phyloP scores from a whole-genome alignment of 2,888 invertebrate species.

The Tineola bisselliella region DNA sequence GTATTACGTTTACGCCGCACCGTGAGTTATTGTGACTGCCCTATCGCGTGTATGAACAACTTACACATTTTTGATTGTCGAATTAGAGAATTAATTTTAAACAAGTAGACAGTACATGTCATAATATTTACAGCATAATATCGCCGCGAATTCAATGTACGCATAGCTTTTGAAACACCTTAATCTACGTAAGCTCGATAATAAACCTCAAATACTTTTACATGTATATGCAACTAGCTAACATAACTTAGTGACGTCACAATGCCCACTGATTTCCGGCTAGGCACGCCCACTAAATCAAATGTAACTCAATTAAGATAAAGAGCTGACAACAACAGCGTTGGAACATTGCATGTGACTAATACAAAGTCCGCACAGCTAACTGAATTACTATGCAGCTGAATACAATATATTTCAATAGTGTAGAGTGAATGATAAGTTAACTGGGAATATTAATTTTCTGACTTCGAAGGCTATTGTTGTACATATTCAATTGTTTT shows the following conservation, averaged over 20 bases:
- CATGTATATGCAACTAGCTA: not conserved
- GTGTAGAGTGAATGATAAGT: not conserved
- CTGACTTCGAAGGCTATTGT: not conserved
- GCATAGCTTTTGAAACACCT: too few species aligned
- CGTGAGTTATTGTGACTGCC: not conserved
- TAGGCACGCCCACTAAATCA: constrained; percentile 45
- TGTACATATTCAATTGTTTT: not conserved
- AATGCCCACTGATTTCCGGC: constrained; percentile 2
- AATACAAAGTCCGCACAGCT: constrained; percentile 57
- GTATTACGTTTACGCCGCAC: not conserved
- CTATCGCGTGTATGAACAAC: not conserved
- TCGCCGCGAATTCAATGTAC: too few species aligned
- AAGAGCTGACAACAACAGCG: constrained; percentile 53
- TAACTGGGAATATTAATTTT: not conserved
- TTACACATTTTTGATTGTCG: not conserved
- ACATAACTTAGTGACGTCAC: not conserved
- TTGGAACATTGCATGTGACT: constrained; percentile 57
- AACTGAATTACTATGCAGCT: constrained; percentile 36
- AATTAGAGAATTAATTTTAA: too few species aligned
- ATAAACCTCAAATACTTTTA: not conserved
- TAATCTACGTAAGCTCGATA: too few species aligned
- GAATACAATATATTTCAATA: not conserved
- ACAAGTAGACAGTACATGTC: too few species aligned
- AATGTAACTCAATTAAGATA: constrained; percentile 66
- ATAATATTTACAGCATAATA: too few species aligned